A percentile compares a stretch with the other conserved stretches of the same genome.
phyloP scores from a whole-genome alignment of 2,888 invertebrate genomes.

The Liposcelis brunnea region DNA sequence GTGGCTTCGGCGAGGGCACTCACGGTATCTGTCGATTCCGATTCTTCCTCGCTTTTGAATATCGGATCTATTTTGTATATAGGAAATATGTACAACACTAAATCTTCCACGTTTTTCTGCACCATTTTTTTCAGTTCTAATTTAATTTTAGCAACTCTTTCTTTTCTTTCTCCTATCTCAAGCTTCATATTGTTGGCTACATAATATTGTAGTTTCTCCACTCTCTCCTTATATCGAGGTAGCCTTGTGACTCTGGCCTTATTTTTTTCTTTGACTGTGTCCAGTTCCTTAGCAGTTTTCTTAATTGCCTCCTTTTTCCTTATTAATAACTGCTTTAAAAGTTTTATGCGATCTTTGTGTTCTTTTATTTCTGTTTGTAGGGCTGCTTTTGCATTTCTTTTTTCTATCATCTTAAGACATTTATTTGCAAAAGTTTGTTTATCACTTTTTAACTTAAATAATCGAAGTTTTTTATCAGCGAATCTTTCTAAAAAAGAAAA shows the following conservation, averaged over 20 bases:
- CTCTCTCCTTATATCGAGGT: conserved; percentile 42
- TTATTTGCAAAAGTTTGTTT: conserved; percentile 28
- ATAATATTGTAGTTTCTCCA: conserved; percentile 39
- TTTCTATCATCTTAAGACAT: conserved; percentile 17
- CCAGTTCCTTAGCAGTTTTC: conserved; percentile 26
- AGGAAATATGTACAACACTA: conserved; percentile 52
- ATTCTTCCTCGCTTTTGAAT: conserved; percentile 1
- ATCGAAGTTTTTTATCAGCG: conserved; percentile 41
- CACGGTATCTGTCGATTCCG: conserved; percentile 26
- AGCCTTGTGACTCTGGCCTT: conserved; percentile 33
- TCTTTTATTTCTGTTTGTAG: conserved; percentile 40
- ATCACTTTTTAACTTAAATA: conserved; percentile 37
- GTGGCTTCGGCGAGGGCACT: conserved; percentile 51
- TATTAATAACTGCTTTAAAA: conserved; percentile 35
- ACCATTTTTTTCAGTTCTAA: conserved; percentile 39
- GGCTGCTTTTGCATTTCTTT: conserved; percentile 34
- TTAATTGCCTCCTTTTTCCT: conserved; percentile 31
- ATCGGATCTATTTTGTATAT: conserved; percentile 34
- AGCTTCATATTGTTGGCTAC: conserved; percentile 35
- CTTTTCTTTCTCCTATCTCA: conserved; percentile 21
- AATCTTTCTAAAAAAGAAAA: conserved; percentile 31
- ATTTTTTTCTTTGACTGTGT: conserved; percentile 27
- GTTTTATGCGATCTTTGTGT: conserved; percentile 37
- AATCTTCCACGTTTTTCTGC: conserved; percentile 38
- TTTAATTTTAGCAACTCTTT: conserved; percentile 23